phyloP scores from a whole-genome alignment of 2,888 invertebrate species.

The Hymenopus coronatus region DNA sequence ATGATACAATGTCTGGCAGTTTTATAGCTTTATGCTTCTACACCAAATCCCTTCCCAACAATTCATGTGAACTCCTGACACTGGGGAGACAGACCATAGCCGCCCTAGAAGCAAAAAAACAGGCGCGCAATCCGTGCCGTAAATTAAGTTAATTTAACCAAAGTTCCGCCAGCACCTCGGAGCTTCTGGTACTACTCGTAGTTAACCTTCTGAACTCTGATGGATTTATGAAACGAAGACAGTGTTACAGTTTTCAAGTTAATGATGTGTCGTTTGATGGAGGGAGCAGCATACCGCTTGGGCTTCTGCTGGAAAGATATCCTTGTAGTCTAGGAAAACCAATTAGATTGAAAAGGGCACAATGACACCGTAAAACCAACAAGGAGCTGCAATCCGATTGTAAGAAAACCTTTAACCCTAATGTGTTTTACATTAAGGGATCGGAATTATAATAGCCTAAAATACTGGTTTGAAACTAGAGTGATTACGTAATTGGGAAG shows the following conservation, averaged over 20 bases:
- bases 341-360: no score
- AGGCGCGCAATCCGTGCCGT: background rate
- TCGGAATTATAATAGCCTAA: no score
- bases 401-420: no score
- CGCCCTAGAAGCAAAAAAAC: background rate
- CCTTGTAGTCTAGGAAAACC: no score
- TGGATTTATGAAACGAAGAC: background rate
- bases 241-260: background rate
- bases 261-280: background rate
- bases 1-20: background rate
- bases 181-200: background rate
- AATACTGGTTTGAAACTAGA: no score
- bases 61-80: background rate
- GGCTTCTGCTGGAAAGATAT: no score
- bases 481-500: no score
- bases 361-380: no score
- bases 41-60: background rate
- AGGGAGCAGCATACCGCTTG: no score
- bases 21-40: background rate
- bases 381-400: no score
- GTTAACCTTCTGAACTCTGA: background rate
- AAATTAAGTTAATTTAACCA: background rate
- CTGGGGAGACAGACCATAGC: background rate
- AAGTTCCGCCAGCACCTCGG: background rate
- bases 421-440: no score